phyloP scores from a whole-genome alignment of 2,888 invertebrate species.

The Cheilosia vernalis region DNA sequence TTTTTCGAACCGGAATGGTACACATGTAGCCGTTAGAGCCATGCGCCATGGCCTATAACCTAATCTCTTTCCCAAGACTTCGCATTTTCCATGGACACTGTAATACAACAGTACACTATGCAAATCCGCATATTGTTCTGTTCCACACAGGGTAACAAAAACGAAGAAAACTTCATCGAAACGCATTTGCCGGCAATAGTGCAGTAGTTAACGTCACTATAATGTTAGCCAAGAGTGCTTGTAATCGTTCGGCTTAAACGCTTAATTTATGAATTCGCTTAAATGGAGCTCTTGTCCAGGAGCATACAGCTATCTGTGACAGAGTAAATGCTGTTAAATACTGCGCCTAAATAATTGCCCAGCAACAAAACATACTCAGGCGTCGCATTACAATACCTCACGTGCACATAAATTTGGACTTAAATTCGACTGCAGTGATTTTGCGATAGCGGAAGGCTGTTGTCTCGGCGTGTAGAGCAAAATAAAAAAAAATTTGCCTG shows the following conservation, averaged over 20 bases:
- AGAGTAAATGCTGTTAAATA: conserved; percentile 38
- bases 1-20: not conserved
- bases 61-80: conserved; percentile 7
- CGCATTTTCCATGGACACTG: not conserved
- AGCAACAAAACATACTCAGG: conserved; percentile 15
- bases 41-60: not conserved
- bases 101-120: not conserved
- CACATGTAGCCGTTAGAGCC: conserved; percentile 12
- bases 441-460: conserved; percentile 41
- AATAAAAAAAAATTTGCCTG: conserved; percentile 31
- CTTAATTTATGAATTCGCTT: conserved; percentile 63
- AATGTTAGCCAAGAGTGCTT: conserved; percentile 39
- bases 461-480: not conserved
- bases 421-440: conserved; percentile 50
- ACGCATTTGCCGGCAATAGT: conserved; percentile 48
- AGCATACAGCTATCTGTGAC: conserved; percentile 25
- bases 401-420: conserved; percentile 44
- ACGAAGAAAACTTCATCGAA: not conserved
- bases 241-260: conserved; percentile 57
- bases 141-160: not conserved
- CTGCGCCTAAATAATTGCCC: conserved; percentile 64
- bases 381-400: conserved; percentile 23
- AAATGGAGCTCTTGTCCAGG: conserved; percentile 51
- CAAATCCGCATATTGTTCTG: conserved; percentile 46
- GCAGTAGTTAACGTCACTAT: conserved; percentile 45